Percentiles rank a stretch among this genome's conserved stretches.
These are phyloP conservation scores for Ectobius pallidus DNA, from an alignment of 2,888 invertebrate species.

Conservation along the genomic window DNA sequence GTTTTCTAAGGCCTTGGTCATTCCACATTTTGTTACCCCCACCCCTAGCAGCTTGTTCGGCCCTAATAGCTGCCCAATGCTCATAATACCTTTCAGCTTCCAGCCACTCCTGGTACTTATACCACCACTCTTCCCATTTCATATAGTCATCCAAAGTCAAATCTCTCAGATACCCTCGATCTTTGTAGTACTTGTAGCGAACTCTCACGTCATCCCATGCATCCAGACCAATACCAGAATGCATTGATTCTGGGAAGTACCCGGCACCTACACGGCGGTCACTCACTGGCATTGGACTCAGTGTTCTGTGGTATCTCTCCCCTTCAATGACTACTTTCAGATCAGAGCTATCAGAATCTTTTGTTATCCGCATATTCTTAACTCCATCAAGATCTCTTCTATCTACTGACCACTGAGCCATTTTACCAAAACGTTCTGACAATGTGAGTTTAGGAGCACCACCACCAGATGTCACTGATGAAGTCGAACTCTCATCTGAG, in stretches of 20 bases:
- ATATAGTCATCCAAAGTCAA: conserved; percentile 81
- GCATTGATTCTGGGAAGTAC: conserved; percentile 78
- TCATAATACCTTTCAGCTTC: conserved; percentile 81
- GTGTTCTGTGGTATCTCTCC: conserved; percentile 39
- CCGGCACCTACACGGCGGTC: conserved; percentile 56
- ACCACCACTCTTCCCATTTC: conserved; percentile 96
- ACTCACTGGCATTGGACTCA: conserved; percentile 39
- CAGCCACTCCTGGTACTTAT: conserved; percentile 89
- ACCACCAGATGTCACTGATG: conserved; percentile 64
- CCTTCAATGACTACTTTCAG: conserved; percentile 61
- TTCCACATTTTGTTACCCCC: conserved; percentile 19
- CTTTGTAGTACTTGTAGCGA: conserved; percentile 75
- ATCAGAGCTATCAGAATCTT: conserved; percentile 64
- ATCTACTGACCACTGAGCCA: conserved; percentile 90
- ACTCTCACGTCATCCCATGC: conserved; percentile 91
- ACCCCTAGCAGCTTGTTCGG: conserved; percentile 29
- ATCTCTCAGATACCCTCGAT: conserved; percentile 82
- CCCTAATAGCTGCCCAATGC: conserved; percentile 60
- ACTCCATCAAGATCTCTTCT: conserved; percentile 86
- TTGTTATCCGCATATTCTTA: conserved; percentile 80
- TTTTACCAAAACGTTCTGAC: conserved; percentile 87
- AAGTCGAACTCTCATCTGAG: conserved; percentile 65
- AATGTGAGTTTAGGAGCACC: conserved; percentile 70
- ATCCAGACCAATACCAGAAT: conserved; percentile 71
- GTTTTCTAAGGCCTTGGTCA: conserved; percentile 23